Conservation (phyloP, 2,113 vertebrate genomes). For the Solea senegalensis region DNA sequence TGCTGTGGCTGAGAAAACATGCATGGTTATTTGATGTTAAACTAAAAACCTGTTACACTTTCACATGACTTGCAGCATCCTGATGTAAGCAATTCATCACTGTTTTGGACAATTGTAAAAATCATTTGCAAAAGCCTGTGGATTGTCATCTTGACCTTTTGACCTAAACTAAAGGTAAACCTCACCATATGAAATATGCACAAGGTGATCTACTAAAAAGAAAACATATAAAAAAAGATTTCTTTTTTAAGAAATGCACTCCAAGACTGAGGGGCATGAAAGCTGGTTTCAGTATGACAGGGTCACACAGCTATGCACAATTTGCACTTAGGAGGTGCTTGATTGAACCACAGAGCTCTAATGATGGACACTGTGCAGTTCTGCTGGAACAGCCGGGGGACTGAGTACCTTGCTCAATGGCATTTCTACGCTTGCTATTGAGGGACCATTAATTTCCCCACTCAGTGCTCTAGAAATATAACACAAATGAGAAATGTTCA, state of each 20-base stretch:
- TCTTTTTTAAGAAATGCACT: constrained; percentile 5
- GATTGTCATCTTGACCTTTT: background rate
- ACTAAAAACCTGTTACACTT: too few species aligned
- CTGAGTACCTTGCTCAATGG: background rate
- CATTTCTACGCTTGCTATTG: constrained; percentile 6
- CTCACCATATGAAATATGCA: constrained; percentile 7
- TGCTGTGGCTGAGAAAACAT: too few species aligned
- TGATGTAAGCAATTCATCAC: background rate
- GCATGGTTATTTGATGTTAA: too few species aligned
- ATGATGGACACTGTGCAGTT: constrained; percentile 9
- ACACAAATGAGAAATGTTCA: constrained; percentile 1
- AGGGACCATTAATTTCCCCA: constrained; percentile 16
- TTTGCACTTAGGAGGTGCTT: constrained; percentile 56
- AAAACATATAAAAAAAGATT: background rate
- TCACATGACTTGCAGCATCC: too few species aligned
- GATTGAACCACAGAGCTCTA: constrained; percentile 26
- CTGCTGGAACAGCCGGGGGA: background rate
- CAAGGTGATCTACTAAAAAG: constrained; percentile 16
- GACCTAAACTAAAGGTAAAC: background rate
- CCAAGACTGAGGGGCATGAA: constrained; percentile 34
- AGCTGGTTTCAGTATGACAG: constrained; percentile 31
- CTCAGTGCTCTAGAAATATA: constrained; percentile 4
- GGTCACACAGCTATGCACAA: constrained; percentile 49
- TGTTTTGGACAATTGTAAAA: background rate
- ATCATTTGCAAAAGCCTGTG: background rate